Evolutionary conservation across 2,797 vertebrate genomes (phyloP).

Genomic region (Semaprochilodus insignis): DNA sequence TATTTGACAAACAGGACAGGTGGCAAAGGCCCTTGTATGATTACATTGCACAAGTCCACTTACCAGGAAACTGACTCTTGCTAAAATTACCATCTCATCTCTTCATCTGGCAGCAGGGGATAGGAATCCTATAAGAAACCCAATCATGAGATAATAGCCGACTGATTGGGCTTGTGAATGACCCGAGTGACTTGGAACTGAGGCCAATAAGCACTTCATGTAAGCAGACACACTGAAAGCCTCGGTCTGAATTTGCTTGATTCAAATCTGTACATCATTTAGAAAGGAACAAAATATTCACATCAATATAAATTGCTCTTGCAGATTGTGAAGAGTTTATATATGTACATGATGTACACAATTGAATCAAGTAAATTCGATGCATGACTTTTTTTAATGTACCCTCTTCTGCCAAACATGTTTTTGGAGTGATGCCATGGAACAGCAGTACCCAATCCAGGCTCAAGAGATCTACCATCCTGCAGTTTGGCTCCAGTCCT

Average conservation of each 20-base stretch:
- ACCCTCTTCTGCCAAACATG: too few relatives aligned
- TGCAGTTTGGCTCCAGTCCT: too few relatives aligned
- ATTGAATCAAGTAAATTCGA: background rate
- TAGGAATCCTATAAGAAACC: slow-evolving; percentile 9
- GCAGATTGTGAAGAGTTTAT: too few relatives aligned
- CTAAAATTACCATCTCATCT: slow-evolving; percentile 22
- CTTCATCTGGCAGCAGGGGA: slow-evolving; percentile 17
- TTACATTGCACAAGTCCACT: background rate
- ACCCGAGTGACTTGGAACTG: slow-evolving; percentile 18
- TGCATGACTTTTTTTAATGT: background rate
- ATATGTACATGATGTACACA: too few relatives aligned
- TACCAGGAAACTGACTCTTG: background rate
- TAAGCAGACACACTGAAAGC: slow-evolving; percentile 3
- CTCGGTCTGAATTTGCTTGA: background rate
- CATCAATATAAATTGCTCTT: too few relatives aligned
- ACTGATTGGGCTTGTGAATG: slow-evolving; percentile 28
- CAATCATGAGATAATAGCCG: slow-evolving; percentile 27
- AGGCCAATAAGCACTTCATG: slow-evolving; percentile 3
- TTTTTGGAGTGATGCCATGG: background rate
- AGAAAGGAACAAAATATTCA: background rate
- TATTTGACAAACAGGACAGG: slow-evolving; percentile 39
- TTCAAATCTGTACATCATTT: background rate
- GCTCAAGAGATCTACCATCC: too few relatives aligned
- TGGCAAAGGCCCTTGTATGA: slow-evolving; percentile 26
- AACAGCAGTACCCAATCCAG: too few relatives aligned